Conservation (phyloP, 1,140 invertebrate genomes). For the Lepidotrigona ventralis region DNA sequence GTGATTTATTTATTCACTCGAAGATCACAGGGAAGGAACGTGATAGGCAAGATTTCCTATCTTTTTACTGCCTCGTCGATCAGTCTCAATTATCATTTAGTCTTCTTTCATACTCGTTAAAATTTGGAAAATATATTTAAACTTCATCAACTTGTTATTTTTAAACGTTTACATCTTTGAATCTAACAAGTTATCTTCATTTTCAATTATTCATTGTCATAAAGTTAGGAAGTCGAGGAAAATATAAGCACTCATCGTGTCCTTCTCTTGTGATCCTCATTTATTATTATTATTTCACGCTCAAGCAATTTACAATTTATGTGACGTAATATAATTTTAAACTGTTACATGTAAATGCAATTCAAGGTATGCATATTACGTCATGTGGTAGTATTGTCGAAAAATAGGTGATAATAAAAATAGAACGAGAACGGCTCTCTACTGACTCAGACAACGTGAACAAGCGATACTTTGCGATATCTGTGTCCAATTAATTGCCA, state of each 20-base stretch:
- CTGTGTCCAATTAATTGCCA: not conserved
- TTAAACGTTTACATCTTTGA: not conserved
- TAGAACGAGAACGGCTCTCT: not conserved
- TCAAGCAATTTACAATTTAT: slow-evolving; percentile 24
- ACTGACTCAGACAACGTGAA: not conserved
- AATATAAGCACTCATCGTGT: not conserved
- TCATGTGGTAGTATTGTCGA: slow-evolving; percentile 29
- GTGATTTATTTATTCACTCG: slow-evolving; percentile 34
- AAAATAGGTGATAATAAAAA: slow-evolving; percentile 24
- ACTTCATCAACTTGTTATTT: not conserved
- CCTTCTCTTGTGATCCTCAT: not conserved
- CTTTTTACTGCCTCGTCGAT: not conserved
- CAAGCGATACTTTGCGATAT: too few relatives aligned
- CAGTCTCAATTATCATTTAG: not conserved
- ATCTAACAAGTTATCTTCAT: not conserved
- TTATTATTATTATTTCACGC: slow-evolving; percentile 9
- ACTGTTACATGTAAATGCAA: not conserved
- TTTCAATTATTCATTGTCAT: not conserved
- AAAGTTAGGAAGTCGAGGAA: not conserved
- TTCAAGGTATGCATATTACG: slow-evolving; percentile 30
- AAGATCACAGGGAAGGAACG: not conserved
- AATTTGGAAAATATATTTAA: not conserved
- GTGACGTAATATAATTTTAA: slow-evolving; percentile 16
- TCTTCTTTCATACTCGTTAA: not conserved
- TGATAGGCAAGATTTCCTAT: not conserved